These are phyloP conservation scores for Hoplodrina blanda DNA, from an alignment of 2,888 invertebrate species.

Conservation along the genomic window DNA sequence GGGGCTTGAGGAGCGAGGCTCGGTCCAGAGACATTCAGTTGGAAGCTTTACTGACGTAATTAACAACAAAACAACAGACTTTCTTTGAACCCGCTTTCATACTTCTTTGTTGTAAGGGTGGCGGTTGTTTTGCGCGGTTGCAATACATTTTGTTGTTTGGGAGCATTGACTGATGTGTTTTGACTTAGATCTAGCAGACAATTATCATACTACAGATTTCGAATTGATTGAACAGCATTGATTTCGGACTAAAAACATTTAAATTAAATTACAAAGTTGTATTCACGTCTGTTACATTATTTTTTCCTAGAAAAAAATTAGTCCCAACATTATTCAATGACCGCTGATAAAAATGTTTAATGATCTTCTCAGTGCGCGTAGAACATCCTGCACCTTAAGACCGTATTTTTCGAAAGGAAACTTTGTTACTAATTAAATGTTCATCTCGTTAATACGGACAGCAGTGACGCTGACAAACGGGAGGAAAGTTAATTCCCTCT, in stretches of 20 bases:
- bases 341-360: neutral
- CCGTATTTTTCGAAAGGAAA: constrained; percentile 44
- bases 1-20: neutral
- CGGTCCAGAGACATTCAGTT: constrained; percentile 20
- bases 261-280: too few relatives aligned
- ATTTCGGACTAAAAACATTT: too few relatives aligned
- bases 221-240: too few relatives aligned
- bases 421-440: constrained; percentile 55
- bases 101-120: constrained; percentile 35
- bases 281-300: neutral
- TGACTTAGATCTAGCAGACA: too few relatives aligned
- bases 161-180: too few relatives aligned
- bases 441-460: constrained; percentile 45
- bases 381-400: neutral
- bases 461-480: constrained; percentile 49
- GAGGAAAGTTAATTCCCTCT: constrained; percentile 41
- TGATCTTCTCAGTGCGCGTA: neutral
- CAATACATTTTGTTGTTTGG: neutral
- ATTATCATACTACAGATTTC: too few relatives aligned
- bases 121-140: neutral
- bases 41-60: constrained; percentile 31
- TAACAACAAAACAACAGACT: constrained; percentile 50
- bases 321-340: neutral
- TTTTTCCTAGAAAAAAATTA: neutral
- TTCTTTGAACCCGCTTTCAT: constrained; percentile 35